Conservation (phyloP, 2,113 vertebrate genomes). For the Archilochus colubris region DNA sequence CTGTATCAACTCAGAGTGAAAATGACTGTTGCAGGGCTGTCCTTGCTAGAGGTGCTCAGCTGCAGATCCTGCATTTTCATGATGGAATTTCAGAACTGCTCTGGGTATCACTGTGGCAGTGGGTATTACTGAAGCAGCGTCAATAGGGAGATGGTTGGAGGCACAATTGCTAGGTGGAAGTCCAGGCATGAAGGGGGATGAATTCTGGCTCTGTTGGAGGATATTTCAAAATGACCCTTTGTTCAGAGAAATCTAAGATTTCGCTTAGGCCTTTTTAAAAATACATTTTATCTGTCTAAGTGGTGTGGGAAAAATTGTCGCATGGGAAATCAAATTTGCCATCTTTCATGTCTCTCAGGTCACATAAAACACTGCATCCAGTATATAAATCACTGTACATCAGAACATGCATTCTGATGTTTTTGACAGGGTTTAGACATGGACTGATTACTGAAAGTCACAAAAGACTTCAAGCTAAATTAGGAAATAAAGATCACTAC, state of each 20-base stretch:
- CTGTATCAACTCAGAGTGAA: not conserved
- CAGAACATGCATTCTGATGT: not conserved
- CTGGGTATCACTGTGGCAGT: not conserved
- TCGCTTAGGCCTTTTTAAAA: not conserved
- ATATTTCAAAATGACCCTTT: not conserved
- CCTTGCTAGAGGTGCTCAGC: not conserved
- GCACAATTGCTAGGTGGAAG: not conserved
- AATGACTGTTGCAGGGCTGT: not conserved
- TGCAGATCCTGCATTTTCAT: not conserved
- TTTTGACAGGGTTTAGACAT: not conserved
- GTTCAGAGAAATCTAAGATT: not conserved
- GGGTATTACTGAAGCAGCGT: not conserved
- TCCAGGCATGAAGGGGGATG: not conserved
- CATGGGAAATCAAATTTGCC: not conserved
- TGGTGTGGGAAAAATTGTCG: not conserved
- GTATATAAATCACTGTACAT: not conserved
- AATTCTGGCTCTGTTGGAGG: not conserved
- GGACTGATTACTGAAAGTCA: not conserved
- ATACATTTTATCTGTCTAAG: not conserved
- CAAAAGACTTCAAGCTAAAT: not conserved
- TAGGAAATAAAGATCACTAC: not conserved
- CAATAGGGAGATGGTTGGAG: not conserved
- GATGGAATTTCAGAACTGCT: not conserved
- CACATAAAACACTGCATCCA: not conserved
- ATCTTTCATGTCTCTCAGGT: not conserved